phyloP scores from a whole-genome alignment of 2,113 vertebrate species.

The Ovis canadensis region DNA sequence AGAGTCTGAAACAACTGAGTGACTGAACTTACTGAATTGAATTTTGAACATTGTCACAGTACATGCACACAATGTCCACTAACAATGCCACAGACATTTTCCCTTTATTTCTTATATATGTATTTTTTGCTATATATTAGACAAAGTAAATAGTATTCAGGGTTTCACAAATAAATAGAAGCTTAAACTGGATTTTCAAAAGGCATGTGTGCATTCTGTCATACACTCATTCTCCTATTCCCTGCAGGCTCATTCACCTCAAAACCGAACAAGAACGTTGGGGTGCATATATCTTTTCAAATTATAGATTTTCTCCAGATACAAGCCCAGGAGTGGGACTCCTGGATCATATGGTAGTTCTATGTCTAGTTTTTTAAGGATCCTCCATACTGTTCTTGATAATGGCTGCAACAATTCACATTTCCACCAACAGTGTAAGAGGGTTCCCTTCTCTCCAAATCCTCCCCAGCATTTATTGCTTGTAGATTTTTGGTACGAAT shows the following conservation, averaged over 20 bases:
- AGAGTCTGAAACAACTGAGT: background rate
- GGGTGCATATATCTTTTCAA: background rate
- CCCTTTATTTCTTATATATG: background rate
- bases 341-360: background rate
- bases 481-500: background rate
- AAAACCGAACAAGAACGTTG: background rate
- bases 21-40: background rate
- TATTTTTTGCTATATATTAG: background rate
- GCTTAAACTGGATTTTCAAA: background rate
- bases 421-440: background rate
- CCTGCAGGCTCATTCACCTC: background rate
- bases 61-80: background rate
- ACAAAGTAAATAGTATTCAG: background rate
- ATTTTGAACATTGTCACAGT: background rate
- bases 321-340: background rate
- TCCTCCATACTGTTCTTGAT: background rate
- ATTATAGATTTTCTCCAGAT: background rate
- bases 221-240: background rate
- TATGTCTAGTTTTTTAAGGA: background rate
- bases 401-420: background rate
- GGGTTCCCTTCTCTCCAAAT: background rate
- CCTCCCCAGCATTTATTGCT: background rate
- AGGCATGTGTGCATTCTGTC: background rate
- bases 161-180: background rate
- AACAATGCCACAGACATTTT: background rate